A percentile compares a stretch with the other conserved stretches of the same genome.
Evolutionary conservation across 2,113 vertebrate genomes (phyloP).

Genomic region (Lates calcarifer): DNA sequence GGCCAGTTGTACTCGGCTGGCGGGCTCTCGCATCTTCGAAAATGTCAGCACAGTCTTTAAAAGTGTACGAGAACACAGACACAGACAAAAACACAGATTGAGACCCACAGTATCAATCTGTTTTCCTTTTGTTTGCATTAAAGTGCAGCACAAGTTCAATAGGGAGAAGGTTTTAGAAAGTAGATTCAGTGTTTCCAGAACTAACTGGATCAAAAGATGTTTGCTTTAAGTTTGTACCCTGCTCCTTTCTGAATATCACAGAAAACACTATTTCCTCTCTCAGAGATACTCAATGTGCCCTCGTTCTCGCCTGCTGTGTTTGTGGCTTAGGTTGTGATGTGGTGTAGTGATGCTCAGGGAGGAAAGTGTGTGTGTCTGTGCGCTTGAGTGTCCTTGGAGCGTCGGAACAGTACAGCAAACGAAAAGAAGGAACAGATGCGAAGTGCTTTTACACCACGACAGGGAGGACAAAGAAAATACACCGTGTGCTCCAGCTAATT

Average conservation of each 20-base stretch:
- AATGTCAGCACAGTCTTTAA: not conserved
- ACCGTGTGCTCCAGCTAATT: not conserved
- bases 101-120: not conserved
- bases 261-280: not conserved
- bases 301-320: slow-evolving; percentile 14
- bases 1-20: too few species aligned
- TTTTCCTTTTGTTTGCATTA: not conserved
- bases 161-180: not conserved
- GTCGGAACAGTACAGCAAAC: not conserved
- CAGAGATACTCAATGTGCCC: not conserved
- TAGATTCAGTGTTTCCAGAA: not conserved
- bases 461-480: slow-evolving; percentile 20
- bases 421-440: slow-evolving; percentile 11
- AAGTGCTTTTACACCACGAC: slow-evolving; percentile 21
- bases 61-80: not conserved
- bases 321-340: slow-evolving; percentile 9
- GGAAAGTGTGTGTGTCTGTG: not conserved
- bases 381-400: slow-evolving; percentile 30
- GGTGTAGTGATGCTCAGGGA: not conserved
- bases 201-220: not conserved
- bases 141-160: not conserved
- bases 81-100: not conserved
- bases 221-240: not conserved
- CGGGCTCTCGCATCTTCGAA: not conserved
- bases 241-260: not conserved